Evolutionary conservation across 2,113 vertebrate genomes (phyloP).

Genomic region (Ageneiosus marmoratus): DNA sequence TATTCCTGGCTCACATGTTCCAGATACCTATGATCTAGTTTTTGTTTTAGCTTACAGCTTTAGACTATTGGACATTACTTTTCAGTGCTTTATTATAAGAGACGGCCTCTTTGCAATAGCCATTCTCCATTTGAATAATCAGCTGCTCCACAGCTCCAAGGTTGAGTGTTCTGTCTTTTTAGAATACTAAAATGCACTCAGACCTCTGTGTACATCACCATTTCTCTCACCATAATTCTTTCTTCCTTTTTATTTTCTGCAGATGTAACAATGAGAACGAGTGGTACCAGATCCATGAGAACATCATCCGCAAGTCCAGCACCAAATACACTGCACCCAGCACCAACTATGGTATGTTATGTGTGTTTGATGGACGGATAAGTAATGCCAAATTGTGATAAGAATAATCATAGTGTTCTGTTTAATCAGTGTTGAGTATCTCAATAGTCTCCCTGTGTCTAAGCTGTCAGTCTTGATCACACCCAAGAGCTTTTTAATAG

Average conservation of each 20-base stretch:
- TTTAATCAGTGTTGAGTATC: background rate
- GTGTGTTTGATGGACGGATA: background rate
- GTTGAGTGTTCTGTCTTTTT: constrained; percentile 1
- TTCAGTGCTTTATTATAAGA: background rate
- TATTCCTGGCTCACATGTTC: constrained; percentile 4
- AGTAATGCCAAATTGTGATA: background rate
- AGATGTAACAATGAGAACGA: constrained; percentile 98
- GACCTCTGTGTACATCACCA: too few species aligned
- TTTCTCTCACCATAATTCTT: background rate
- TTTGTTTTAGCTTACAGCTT: background rate
- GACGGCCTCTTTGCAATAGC: background rate
- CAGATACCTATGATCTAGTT: background rate
- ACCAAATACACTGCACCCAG: constrained; percentile 96
- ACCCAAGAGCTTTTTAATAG: background rate
- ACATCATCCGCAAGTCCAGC: constrained; percentile 97
- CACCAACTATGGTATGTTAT: constrained; percentile 88
- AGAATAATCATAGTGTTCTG: background rate
- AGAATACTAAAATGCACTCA: constrained; percentile 13
- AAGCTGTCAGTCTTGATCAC: background rate
- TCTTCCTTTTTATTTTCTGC: background rate
- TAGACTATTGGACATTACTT: background rate
- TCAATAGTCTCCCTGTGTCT: background rate
- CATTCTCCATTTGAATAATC: constrained; percentile 5
- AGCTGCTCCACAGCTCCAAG: background rate
- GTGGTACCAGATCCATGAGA: constrained; percentile 98